Evolutionary conservation across 2,113 vertebrate genomes (phyloP).

Genomic region (Perognathus longimembris): DNA sequence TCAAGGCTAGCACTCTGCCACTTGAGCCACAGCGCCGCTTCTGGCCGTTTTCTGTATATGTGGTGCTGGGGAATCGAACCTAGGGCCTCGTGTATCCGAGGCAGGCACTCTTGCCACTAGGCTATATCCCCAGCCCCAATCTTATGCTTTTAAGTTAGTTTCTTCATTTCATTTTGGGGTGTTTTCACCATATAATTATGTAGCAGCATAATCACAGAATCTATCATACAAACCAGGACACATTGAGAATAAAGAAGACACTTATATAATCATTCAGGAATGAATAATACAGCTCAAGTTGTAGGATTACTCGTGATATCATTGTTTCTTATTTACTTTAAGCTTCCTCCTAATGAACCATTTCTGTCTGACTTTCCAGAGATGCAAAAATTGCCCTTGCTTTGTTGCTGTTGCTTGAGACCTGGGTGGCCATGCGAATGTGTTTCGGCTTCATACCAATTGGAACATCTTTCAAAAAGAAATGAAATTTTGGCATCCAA

Average conservation of each 20-base stretch:
- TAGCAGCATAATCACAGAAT: background rate
- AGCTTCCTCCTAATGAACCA: background rate
- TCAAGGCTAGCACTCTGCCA: too few relatives aligned
- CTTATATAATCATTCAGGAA: slow-evolving; percentile 2
- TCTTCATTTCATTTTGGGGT: background rate
- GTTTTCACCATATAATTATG: slow-evolving; percentile 15
- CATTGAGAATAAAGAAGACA: background rate
- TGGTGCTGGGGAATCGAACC: too few relatives aligned
- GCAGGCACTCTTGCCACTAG: too few relatives aligned
- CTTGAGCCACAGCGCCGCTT: too few relatives aligned
- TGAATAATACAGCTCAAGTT: background rate
- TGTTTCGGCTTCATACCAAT: background rate
- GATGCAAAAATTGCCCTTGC: background rate
- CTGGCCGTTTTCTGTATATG: too few relatives aligned
- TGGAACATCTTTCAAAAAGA: slow-evolving; percentile 11
- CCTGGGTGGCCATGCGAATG: background rate
- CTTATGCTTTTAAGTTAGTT: background rate
- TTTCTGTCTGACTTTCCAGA: background rate
- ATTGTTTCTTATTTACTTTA: background rate
- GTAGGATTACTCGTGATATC: background rate
- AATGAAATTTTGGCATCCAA: background rate
- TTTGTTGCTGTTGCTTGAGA: background rate
- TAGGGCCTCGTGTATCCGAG: too few relatives aligned
- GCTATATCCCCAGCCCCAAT: too few relatives aligned
- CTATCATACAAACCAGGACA: background rate